A percentile compares a stretch with the other conserved stretches of the same genome.
Conservation (phyloP, 2,888 invertebrate species). For the Drosophila seclusa region DNA sequence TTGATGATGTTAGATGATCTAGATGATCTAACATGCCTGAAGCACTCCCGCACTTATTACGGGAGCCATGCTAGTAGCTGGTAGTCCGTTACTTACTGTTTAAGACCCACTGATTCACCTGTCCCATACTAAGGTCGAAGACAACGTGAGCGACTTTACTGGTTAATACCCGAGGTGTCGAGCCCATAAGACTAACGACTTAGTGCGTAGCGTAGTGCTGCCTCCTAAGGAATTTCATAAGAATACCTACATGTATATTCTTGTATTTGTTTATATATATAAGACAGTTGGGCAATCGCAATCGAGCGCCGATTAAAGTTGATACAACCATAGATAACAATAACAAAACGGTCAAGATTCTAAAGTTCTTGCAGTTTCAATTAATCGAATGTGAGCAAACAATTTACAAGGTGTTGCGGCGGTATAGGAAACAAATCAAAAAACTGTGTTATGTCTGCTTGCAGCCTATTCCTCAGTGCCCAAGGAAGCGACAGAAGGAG, state of each 20-base stretch:
- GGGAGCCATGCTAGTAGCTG: not conserved
- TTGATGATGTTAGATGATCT: constrained; percentile 2
- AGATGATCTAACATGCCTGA: not conserved
- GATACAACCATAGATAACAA: constrained; percentile 63
- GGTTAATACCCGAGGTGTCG: constrained; percentile 3
- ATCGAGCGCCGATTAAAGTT: constrained; percentile 67
- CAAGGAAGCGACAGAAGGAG: constrained; percentile 57
- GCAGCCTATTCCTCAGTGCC: constrained; percentile 26
- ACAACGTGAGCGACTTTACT: constrained; percentile 2
- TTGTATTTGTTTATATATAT: constrained; percentile 16
- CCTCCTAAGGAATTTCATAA: constrained; percentile 13
- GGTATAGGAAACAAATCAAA: not conserved
- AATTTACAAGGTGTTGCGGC: constrained; percentile 32
- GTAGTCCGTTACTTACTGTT: not conserved
- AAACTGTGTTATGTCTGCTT: constrained; percentile 17
- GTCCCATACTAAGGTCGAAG: not conserved
- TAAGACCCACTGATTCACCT: constrained; percentile 5
- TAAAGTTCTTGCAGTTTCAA: constrained; percentile 28
- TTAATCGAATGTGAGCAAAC: constrained; percentile 31
- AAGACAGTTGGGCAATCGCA: constrained; percentile 69
- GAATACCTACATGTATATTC: not conserved
- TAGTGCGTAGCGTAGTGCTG: constrained; percentile 10
- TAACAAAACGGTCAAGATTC: constrained; percentile 25
- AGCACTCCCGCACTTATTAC: constrained; percentile 1
- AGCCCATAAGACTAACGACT: constrained; percentile 18